Evolutionary conservation across 2,888 invertebrate species (phyloP).

Genomic region (Drymonia ruficornis): DNA sequence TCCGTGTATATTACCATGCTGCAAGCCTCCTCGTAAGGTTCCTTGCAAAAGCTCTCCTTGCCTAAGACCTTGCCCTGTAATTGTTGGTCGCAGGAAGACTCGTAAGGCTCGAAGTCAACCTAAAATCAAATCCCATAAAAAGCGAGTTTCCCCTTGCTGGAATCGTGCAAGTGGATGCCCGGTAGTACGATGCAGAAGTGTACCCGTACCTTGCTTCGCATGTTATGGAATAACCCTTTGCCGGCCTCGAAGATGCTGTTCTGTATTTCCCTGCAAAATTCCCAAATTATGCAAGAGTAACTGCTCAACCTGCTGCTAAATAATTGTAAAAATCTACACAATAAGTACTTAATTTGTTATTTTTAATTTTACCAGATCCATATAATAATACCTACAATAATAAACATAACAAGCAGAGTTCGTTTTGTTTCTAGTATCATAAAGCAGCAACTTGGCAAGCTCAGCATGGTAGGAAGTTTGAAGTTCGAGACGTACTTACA

Average conservation of each 20-base stretch:
- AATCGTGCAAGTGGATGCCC: constrained; percentile 63
- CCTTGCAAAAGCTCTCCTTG: constrained; percentile 65
- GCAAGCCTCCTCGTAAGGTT: constrained; percentile 26
- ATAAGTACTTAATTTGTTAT: not conserved
- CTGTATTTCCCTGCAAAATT: constrained; percentile 26
- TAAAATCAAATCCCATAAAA: constrained; percentile 58
- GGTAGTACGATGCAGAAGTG: constrained; percentile 62
- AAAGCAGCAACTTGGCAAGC: too few relatives aligned
- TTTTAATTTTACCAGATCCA: not conserved
- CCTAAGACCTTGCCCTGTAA: constrained; percentile 62
- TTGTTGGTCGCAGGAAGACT: constrained; percentile 55
- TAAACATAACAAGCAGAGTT: not conserved
- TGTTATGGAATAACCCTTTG: constrained; percentile 45
- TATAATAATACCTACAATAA: not conserved
- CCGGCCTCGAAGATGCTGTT: constrained; percentile 50
- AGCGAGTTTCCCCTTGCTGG: constrained; percentile 65
- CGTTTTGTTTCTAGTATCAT: too few relatives aligned
- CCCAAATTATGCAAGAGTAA: constrained; percentile 37
- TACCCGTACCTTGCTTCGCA: constrained; percentile 52
- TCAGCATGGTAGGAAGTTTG: too few relatives aligned
- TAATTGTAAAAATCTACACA: constrained; percentile 12
- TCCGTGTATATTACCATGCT: constrained; percentile 19
- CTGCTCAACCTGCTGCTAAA: constrained; percentile 39
- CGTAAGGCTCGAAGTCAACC: constrained; percentile 60
- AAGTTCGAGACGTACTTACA: too few relatives aligned